Percentiles rank a stretch among this genome's conserved stretches.
Conservation (phyloP, 2,113 vertebrate genomes). For the Trogon melanurus region DNA sequence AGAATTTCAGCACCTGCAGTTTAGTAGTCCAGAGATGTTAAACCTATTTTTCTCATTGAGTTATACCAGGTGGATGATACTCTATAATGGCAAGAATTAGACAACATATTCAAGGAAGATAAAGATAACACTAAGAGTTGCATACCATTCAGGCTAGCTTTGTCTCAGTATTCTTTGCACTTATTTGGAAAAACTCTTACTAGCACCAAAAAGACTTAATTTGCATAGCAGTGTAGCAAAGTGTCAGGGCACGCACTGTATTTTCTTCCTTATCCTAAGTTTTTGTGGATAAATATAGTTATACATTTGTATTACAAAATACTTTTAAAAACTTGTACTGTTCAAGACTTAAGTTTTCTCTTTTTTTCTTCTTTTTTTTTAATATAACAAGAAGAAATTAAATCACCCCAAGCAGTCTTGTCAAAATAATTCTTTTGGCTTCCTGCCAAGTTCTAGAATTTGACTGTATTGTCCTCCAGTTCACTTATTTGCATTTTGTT, state of each 20-base stretch:
- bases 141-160: background rate
- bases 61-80: background rate
- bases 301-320: background rate
- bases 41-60: background rate
- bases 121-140: background rate
- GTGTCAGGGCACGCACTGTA: background rate
- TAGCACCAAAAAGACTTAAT: background rate
- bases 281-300: background rate
- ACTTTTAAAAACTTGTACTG: background rate
- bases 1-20: background rate
- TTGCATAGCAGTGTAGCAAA: background rate
- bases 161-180: background rate
- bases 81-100: background rate
- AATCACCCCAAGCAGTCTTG: slow-evolving; percentile 30
- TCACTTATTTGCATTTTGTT: slow-evolving; percentile 70
- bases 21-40: background rate
- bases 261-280: background rate
- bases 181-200: background rate
- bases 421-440: slow-evolving; percentile 65
- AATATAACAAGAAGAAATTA: slow-evolving; percentile 16
- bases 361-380: background rate
- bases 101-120: background rate
- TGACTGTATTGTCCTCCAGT: slow-evolving; percentile 62
- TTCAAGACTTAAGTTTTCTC: background rate
- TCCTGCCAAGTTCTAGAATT: slow-evolving; percentile 57